A percentile compares a stretch with the other conserved stretches of the same genome.
Evolutionary conservation across 2,888 invertebrate species (phyloP).

Genomic region (Drosophila ezoana): DNA sequence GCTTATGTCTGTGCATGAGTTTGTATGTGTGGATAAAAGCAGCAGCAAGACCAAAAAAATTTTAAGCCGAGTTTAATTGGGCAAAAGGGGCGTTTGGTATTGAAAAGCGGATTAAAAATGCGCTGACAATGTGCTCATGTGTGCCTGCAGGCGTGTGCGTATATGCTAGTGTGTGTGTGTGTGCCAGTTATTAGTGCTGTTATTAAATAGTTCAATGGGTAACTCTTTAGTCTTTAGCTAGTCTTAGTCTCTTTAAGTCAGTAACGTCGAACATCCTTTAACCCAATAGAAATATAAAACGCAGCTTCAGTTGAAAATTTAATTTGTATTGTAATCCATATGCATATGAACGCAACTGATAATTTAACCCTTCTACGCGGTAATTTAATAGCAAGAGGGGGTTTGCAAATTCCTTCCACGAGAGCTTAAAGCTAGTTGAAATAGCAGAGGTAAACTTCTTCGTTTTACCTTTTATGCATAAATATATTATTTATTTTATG

Average conservation of each 20-base stretch:
- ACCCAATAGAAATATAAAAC: no score
- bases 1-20: not conserved
- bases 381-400: no score
- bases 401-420: no score
- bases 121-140: conserved; percentile 38
- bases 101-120: conserved; percentile 50
- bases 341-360: no score
- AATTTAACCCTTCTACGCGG: no score
- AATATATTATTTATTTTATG: no score
- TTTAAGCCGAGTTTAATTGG: conserved; percentile 75
- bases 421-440: no score
- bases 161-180: conserved; percentile 1
- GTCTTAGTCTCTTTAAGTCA: conserved; percentile 2
- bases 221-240: conserved; percentile 10
- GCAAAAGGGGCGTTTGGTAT: conserved; percentile 46
- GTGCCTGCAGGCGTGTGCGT: not conserved
- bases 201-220: conserved; percentile 36
- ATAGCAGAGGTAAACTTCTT: no score
- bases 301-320: no score
- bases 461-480: no score
- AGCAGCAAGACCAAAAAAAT: conserved; percentile 23
- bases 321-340: no score
- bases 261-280: not conserved
- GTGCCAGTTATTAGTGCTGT: conserved; percentile 14
- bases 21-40: not conserved